A percentile compares a stretch with the other conserved stretches of the same genome.
phyloP scores from a whole-genome alignment of 2,113 vertebrate genomes.

The Hypanus sabinus region DNA sequence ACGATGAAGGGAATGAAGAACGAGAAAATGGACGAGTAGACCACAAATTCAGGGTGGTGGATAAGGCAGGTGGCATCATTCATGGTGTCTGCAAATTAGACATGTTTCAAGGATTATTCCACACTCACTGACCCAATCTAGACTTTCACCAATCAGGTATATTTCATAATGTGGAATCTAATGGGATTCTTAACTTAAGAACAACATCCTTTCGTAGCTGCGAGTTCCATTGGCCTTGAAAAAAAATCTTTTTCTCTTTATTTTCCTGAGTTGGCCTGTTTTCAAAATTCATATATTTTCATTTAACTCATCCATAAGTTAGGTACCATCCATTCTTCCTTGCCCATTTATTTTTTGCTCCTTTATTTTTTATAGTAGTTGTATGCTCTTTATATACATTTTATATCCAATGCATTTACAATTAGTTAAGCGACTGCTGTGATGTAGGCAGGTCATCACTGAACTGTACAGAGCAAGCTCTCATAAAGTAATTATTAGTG shows the following conservation, averaged over 20 bases:
- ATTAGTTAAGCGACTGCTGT: not conserved
- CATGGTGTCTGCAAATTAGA: conserved; percentile 55
- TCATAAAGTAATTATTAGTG: not conserved
- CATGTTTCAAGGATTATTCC: conserved; percentile 16
- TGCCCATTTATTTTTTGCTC: too few relatives aligned
- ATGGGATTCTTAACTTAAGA: too few relatives aligned
- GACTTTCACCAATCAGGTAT: too few relatives aligned
- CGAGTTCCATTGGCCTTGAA: not conserved
- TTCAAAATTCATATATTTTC: not conserved
- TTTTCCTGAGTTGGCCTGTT: not conserved
- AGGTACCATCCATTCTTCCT: too few relatives aligned
- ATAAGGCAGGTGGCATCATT: conserved; percentile 63
- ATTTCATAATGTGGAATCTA: too few relatives aligned
- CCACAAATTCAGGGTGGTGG: conserved; percentile 69
- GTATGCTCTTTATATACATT: too few relatives aligned
- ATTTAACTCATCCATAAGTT: not conserved
- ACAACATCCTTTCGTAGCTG: not conserved
- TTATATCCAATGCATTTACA: not conserved
- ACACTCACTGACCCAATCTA: not conserved
- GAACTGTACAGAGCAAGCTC: not conserved
- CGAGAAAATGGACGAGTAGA: conserved; percentile 72
- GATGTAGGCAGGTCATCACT: not conserved
- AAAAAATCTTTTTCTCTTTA: not conserved
- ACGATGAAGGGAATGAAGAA: conserved; percentile 78
- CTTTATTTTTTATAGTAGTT: too few relatives aligned